These are phyloP conservation scores for Mola mola DNA, from an alignment of 2,113 vertebrate genomes.

Conservation along the genomic window DNA sequence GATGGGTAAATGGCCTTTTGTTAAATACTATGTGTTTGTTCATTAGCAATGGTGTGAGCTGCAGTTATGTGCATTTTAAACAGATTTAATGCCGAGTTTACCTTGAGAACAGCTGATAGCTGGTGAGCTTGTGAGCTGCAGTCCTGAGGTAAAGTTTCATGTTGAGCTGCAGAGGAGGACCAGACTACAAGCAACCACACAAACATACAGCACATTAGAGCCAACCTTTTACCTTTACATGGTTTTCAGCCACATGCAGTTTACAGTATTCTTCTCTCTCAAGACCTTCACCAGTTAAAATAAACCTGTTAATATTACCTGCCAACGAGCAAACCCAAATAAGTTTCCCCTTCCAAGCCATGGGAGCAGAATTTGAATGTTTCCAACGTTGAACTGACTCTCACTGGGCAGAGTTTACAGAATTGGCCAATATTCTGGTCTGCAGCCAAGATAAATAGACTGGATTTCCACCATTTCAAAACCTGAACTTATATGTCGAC, in stretches of 20 bases:
- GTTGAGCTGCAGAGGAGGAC: background rate
- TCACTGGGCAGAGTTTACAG: conserved; percentile 38
- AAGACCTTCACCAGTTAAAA: background rate
- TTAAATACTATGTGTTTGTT: background rate
- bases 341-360: background rate
- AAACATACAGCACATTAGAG: background rate
- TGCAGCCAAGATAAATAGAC: background rate
- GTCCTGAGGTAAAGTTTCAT: background rate
- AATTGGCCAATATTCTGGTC: conserved; percentile 26
- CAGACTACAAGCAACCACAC: conserved; percentile 27
- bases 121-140: background rate
- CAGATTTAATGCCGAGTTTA: no score
- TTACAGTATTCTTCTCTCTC: background rate
- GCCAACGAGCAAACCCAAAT: conserved; percentile 39
- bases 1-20: background rate
- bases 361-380: background rate
- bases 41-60: no score
- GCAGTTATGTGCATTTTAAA: background rate
- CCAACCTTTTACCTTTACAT: background rate
- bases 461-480: background rate
- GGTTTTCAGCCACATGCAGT: background rate
- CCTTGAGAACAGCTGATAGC: conserved; percentile 25
- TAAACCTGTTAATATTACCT: conserved; percentile 24
- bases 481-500: background rate
- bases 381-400: conserved; percentile 16